Percentiles rank a stretch among this genome's conserved stretches.
phyloP scores from a whole-genome alignment of 1,140 invertebrate genomes.

The Drosophila pachea region DNA sequence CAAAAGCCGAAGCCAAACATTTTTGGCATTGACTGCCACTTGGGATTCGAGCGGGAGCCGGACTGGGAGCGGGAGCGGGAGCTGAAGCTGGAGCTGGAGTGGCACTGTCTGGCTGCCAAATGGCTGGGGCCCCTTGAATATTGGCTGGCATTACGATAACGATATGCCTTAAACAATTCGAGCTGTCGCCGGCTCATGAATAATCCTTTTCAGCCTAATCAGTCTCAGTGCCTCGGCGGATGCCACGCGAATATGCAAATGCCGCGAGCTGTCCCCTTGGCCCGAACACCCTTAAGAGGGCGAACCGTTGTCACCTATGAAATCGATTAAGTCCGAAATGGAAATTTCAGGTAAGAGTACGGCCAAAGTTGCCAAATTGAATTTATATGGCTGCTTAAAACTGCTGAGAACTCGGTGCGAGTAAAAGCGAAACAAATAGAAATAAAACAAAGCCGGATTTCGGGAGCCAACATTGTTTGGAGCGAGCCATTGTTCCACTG shows the following conservation, averaged over 20 bases:
- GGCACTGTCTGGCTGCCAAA: conserved; percentile 43
- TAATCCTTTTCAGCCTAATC: conserved; percentile 68
- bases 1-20: conserved; percentile 40
- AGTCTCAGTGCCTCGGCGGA: neutral
- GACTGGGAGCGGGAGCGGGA: neutral
- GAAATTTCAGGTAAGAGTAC: conserved; percentile 9
- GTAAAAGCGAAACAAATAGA: conserved; percentile 45
- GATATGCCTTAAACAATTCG: conserved; percentile 49
- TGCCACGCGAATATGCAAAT: conserved; percentile 60
- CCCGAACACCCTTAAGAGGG: too few relatives aligned
- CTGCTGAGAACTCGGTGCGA: conserved; percentile 50
- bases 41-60: neutral
- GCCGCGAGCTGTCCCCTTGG: too few relatives aligned
- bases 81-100: too few relatives aligned
- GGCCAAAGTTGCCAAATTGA: conserved; percentile 52
- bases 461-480: conserved; percentile 47
- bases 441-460: conserved; percentile 68
- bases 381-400: conserved; percentile 74
- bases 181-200: conserved; percentile 64
- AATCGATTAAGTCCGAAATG: conserved; percentile 64
- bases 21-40: conserved; percentile 40
- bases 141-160: conserved; percentile 44
- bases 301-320: conserved; percentile 66
- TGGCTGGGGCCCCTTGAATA: conserved; percentile 26
- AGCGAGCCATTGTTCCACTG: conserved; percentile 45